These are phyloP conservation scores for Pitangus sulphuratus DNA, from an alignment of 2,797 vertebrate genomes.

Conservation along the genomic window DNA sequence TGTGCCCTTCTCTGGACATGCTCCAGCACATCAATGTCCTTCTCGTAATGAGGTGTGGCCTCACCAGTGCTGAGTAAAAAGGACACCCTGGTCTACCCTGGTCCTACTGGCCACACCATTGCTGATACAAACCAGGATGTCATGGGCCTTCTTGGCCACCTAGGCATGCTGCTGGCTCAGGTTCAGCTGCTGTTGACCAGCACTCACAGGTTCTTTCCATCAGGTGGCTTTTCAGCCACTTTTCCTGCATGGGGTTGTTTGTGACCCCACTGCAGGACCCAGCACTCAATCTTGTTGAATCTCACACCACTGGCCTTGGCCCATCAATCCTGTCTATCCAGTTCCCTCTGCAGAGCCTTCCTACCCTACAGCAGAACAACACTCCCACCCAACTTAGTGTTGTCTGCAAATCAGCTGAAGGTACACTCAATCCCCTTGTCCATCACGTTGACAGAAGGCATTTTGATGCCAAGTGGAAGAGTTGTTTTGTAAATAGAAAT, in stretches of 20 bases:
- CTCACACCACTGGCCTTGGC: not conserved
- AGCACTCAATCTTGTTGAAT: not conserved
- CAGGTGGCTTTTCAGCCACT: not conserved
- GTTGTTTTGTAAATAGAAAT: constrained; percentile 22
- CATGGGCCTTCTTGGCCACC: rapidly evolving
- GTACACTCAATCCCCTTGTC: not conserved
- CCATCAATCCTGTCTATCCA: not conserved
- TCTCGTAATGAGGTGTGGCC: rapidly evolving
- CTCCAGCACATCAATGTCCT: not conserved
- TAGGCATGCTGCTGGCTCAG: rapidly evolving
- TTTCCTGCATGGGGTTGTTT: not conserved
- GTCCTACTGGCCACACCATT: rapidly evolving
- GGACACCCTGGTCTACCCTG: not conserved
- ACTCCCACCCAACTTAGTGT: not conserved
- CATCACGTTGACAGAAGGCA: constrained; percentile 8
- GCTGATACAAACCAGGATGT: not conserved
- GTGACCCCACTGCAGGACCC: not conserved
- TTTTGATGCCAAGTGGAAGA: constrained; percentile 27
- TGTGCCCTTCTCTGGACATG: rapidly evolving
- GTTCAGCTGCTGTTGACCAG: not conserved
- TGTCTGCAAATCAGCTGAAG: not conserved
- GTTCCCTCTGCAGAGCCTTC: not conserved
- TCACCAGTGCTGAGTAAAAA: rapidly evolving
- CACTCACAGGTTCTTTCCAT: not conserved
- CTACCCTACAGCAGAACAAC: not conserved